Evolutionary conservation across 2,797 vertebrate species (phyloP).

Genomic region (Cyclopterus lumpus): DNA sequence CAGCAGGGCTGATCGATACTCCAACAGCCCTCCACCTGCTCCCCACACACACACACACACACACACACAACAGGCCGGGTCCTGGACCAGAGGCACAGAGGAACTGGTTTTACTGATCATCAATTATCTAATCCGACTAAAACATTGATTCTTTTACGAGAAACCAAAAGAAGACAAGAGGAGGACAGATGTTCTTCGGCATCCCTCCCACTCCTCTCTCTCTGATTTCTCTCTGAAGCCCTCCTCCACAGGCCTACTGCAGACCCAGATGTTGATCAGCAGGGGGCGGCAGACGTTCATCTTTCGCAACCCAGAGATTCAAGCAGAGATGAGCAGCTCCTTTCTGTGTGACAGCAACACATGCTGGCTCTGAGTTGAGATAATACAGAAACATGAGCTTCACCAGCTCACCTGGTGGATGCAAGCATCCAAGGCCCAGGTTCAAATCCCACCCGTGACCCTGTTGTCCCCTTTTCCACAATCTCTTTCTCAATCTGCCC

Average conservation of each 20-base stretch:
- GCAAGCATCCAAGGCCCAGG: no score
- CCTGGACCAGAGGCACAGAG: constrained; percentile 67
- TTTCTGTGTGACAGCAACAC: no score
- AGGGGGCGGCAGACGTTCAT: not conserved
- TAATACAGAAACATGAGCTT: no score
- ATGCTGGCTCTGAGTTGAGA: no score
- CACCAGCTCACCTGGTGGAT: no score
- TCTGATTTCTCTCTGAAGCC: no score
- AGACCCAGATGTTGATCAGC: not conserved
- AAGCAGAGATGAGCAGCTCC: no score
- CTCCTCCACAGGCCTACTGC: no score
- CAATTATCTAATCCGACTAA: not conserved
- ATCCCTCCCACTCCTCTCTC: constrained; percentile 62
- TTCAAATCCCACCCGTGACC: no score
- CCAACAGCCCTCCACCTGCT: constrained; percentile 69
- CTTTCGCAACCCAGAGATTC: not conserved
- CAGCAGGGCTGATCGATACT: constrained; percentile 73
- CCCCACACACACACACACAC: no score
- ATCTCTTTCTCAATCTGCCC: no score
- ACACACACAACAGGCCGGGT: constrained; percentile 71
- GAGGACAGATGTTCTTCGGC: not conserved
- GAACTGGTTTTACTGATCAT: not conserved
- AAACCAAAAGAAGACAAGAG: not conserved
- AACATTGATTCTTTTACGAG: not conserved
- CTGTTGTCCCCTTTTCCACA: no score